Percentiles rank a stretch among this genome's conserved stretches.
These are phyloP conservation scores for Cataglyphis altisquamis DNA, from an alignment of 2,888 invertebrate genomes.

Conservation along the genomic window DNA sequence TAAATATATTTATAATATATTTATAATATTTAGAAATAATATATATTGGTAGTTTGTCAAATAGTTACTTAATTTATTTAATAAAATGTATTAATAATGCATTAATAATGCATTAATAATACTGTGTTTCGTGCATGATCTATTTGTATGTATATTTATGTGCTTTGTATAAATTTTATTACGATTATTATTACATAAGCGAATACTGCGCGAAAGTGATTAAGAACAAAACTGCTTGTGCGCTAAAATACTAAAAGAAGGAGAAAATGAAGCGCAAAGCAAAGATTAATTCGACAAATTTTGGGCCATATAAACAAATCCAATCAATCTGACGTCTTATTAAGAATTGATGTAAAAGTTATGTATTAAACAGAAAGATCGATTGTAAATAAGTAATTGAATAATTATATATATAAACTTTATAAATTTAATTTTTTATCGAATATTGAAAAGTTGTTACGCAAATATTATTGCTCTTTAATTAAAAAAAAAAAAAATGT, in stretches of 20 bases:
- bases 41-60: neutral
- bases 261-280: slow-evolving; percentile 67
- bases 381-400: neutral
- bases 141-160: neutral
- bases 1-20: neutral
- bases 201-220: slow-evolving; percentile 1
- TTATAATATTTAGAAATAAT: neutral
- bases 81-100: slow-evolving; percentile 5
- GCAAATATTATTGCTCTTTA: neutral
- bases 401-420: neutral
- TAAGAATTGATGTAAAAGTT: neutral
- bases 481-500: slow-evolving; percentile 10
- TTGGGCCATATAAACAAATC: slow-evolving; percentile 55
- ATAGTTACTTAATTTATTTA: neutral
- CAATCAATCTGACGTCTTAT: neutral
- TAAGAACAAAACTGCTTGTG: slow-evolving; percentile 39
- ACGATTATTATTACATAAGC: slow-evolving; percentile 8
- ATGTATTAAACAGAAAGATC: slow-evolving; percentile 1
- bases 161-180: slow-evolving; percentile 16
- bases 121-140: slow-evolving; percentile 31
- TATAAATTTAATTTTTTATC: neutral
- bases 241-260: slow-evolving; percentile 62
- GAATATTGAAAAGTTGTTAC: neutral
- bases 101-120: slow-evolving; percentile 6
- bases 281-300: slow-evolving; percentile 61